These are phyloP conservation scores for Clarias platycephalus DNA, from an alignment of 2,797 vertebrate species.

Conservation along the genomic window DNA sequence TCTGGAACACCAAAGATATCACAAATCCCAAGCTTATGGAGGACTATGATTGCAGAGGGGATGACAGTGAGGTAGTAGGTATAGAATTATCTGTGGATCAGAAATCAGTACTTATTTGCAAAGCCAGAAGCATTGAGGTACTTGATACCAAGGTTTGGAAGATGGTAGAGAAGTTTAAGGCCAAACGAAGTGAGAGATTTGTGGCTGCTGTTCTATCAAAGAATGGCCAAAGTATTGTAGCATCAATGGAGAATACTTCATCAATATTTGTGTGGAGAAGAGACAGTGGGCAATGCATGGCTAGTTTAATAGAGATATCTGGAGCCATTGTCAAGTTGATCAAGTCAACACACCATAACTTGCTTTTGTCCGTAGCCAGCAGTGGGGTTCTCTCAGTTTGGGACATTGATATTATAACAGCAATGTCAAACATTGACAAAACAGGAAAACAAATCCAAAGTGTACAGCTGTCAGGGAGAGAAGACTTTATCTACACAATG, in stretches of 20 bases:
- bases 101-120: constrained; percentile 95
- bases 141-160: constrained; percentile 94
- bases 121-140: constrained; percentile 93
- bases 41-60: constrained; percentile 94
- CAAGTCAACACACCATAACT: constrained; percentile 94
- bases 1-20: constrained; percentile 96
- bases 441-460: constrained; percentile 93
- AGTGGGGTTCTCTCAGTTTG: constrained; percentile 97
- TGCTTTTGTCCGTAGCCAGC: constrained; percentile 93
- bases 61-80: constrained; percentile 92
- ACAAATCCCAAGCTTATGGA: constrained; percentile 90
- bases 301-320: constrained; percentile 96
- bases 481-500: constrained; percentile 93
- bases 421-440: constrained; percentile 99
- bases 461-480: constrained; percentile 87
- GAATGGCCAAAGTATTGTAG: constrained; percentile 95
- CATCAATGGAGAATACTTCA: constrained; percentile 98
- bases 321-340: constrained; percentile 96
- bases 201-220: constrained; percentile 94
- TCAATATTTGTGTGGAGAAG: constrained; percentile 98
- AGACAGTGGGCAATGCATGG: constrained; percentile 98
- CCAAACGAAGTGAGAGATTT: constrained; percentile 93
- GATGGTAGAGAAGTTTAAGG: constrained; percentile 96
- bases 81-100: constrained; percentile 97
- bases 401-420: constrained; percentile 99